phyloP scores from a whole-genome alignment of 2,113 vertebrate species.

The Genyomyrus donnyi region DNA sequence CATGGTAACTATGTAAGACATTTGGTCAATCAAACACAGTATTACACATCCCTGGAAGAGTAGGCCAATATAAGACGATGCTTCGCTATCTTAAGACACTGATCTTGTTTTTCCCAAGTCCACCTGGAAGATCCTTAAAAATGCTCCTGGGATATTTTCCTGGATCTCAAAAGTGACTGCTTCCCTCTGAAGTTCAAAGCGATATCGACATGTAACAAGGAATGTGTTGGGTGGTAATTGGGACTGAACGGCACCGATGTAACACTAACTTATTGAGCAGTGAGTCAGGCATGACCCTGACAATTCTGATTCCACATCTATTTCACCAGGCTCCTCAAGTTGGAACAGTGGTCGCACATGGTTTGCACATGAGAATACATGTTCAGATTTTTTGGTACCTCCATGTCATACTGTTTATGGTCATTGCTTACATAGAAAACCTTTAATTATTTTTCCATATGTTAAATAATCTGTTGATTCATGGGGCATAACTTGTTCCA shows the following conservation, averaged over 20 bases:
- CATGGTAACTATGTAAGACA: background rate
- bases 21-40: background rate
- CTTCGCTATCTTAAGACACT: background rate
- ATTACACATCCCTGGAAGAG: background rate
- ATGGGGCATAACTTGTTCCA: background rate
- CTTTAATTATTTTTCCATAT: background rate
- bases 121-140: background rate
- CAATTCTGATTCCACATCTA: conserved; percentile 31
- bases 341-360: background rate
- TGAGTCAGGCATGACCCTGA: conserved; percentile 19
- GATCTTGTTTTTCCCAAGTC: background rate
- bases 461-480: background rate
- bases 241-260: conserved; percentile 3
- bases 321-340: conserved; percentile 27
- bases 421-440: background rate
- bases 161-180: conserved; percentile 8
- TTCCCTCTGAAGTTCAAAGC: conserved; percentile 12
- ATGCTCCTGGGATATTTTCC: conserved; percentile 3
- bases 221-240: conserved; percentile 21
- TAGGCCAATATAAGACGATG: background rate
- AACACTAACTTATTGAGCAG: conserved; percentile 11
- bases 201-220: conserved; percentile 16
- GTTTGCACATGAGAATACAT: background rate
- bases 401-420: background rate
- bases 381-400: background rate